Evolutionary conservation across 1,140 invertebrate genomes (phyloP).

Genomic region (Drosophila pandora): DNA sequence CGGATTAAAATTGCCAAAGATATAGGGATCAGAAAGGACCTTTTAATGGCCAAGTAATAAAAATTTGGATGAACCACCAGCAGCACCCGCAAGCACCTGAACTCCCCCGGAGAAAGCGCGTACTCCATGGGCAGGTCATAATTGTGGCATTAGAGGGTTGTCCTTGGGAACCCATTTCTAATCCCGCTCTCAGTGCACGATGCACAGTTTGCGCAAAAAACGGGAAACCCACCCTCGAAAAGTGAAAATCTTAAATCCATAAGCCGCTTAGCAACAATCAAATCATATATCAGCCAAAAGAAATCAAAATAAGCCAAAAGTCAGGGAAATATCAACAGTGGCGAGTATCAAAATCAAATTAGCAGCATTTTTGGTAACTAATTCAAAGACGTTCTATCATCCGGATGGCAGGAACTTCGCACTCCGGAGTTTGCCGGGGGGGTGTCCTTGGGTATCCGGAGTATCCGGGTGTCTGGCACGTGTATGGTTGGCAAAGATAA

Average conservation of each 20-base stretch:
- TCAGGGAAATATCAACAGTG: constrained; percentile 27
- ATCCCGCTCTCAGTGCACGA: constrained; percentile 61
- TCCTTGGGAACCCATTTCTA: constrained; percentile 59
- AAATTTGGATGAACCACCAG: neutral
- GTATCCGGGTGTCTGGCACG: constrained; percentile 29
- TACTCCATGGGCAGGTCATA: too few relatives aligned
- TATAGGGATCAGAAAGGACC: neutral
- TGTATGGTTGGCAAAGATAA: constrained; percentile 58
- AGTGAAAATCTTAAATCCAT: constrained; percentile 7
- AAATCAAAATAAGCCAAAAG: constrained; percentile 21
- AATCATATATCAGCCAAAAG: constrained; percentile 48
- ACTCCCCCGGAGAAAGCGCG: neutral
- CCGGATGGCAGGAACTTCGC: constrained; percentile 21
- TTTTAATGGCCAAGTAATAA: neutral
- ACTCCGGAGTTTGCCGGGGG: neutral
- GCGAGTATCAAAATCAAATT: constrained; percentile 72
- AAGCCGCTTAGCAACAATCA: constrained; percentile 72
- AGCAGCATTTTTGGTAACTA: constrained; percentile 74
- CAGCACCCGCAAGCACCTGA: constrained; percentile 12
- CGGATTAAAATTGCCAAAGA: neutral
- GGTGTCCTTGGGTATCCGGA: neutral
- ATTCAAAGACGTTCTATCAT: constrained; percentile 66
- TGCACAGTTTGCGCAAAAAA: constrained; percentile 21
- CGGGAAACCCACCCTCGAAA: constrained; percentile 25
- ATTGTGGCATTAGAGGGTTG: constrained; percentile 39